phyloP scores from a whole-genome alignment of 2,113 vertebrate genomes.

The Budorcas taxicolor region DNA sequence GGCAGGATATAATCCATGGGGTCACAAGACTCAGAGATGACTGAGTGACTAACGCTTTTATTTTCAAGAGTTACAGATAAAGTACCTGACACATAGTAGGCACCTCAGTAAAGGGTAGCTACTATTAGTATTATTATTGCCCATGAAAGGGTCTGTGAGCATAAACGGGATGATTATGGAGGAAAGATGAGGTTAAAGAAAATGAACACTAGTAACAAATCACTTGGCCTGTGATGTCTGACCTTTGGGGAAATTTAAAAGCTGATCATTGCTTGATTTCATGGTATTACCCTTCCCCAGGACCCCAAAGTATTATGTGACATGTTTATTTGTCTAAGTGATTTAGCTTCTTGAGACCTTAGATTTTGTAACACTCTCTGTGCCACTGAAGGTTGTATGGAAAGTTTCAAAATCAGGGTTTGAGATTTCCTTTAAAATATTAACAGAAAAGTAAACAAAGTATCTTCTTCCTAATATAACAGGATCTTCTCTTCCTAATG shows the following conservation, averaged over 20 bases:
- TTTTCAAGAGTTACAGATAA: not conserved
- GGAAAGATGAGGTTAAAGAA: constrained; percentile 17
- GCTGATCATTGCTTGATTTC: constrained; percentile 42
- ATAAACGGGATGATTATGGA: not conserved
- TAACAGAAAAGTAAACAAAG: constrained; percentile 45
- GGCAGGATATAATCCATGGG: not conserved
- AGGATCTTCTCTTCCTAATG: not conserved
- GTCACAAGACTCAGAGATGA: not conserved
- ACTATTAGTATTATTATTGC: not conserved
- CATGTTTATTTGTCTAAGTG: constrained; percentile 62
- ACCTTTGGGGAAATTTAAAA: constrained; percentile 45
- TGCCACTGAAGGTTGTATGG: constrained; percentile 33
- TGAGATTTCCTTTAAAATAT: constrained; percentile 52
- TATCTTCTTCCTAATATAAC: not conserved
- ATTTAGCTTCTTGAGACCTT: constrained; percentile 52
- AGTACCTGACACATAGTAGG: not conserved
- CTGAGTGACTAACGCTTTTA: not conserved
- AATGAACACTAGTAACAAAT: not conserved
- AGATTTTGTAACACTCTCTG: constrained; percentile 46
- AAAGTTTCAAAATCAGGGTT: constrained; percentile 43
- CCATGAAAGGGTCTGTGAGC: not conserved
- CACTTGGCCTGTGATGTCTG: not conserved
- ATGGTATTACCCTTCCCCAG: not conserved
- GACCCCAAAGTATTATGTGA: constrained; percentile 39
- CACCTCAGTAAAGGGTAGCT: not conserved